Base-by-base conservation (phyloP, 35 echinoderm and acorn worm species). In the Strongylocentrotus purpuratus region DNA sequence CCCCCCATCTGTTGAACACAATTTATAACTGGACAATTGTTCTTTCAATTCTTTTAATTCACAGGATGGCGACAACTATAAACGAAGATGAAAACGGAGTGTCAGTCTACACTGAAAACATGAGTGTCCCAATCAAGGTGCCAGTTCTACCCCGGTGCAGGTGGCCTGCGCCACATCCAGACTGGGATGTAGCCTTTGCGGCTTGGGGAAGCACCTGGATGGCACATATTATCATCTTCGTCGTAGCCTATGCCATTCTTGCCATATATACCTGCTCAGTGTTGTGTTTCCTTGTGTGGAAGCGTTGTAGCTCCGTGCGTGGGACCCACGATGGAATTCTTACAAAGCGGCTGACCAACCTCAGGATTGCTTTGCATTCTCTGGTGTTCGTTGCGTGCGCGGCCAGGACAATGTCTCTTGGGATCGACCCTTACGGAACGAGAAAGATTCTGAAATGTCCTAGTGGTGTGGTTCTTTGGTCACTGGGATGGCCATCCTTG, bases 401-500 rank as follows among this genome's bases (percentile, higher is more conserved):
- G 2, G 35, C 96, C 17, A 92, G 96, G 31, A 95, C 90, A 31
- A 94, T 95, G 61, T 94, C 87, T 59, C 88, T 97, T 18, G 95
- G 59, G 0, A 78, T 46, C 50, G 96, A 97, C 60, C 94, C 96
- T 0, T 97, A 97, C 55, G 96, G 96, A 86, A 95, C 96, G 14
- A 85, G 91, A 11, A 97, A 93, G 61, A 59, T 94, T 11, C 89
- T 97, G 22, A 87, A 61, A 31, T 97, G 96, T 86, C 96, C 94
- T 15, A 88, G 89, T 46, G 94, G 94, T 3, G 87, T 92, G 13
- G 94, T 97, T 33, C 46, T 97, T 46, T 97, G 96, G 96, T 97
- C 96, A 46, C 31, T 88, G 25, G 96, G 96, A 47, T 97, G 96
- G 96, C 96, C 96, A 31, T 95, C 50, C 32, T 48, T 97, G 46